phyloP scores from a whole-genome alignment of 1,140 invertebrate species.

The Steinernema khuongi region DNA sequence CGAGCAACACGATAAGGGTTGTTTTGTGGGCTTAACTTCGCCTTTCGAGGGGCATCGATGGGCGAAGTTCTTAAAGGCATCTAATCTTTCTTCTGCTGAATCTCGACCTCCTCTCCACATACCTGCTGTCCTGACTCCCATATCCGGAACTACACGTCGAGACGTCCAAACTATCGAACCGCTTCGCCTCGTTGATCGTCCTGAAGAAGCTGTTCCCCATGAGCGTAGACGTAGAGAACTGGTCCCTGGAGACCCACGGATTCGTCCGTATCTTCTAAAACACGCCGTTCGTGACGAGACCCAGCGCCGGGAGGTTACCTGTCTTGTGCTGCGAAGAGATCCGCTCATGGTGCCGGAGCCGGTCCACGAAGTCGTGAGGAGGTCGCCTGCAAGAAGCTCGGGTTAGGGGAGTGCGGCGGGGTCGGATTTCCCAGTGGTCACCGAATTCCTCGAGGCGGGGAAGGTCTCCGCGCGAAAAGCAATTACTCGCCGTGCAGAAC shows the following conservation, averaged over 20 bases:
- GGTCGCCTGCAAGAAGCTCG: slow-evolving; percentile 13
- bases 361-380: background rate
- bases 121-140: slow-evolving; percentile 38
- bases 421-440: slow-evolving; percentile 5
- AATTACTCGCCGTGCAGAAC: background rate
- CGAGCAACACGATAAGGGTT: no score
- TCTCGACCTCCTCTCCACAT: background rate
- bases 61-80: no score
- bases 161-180: slow-evolving; percentile 33
- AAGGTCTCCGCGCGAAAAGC: background rate
- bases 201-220: slow-evolving; percentile 4
- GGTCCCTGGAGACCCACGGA: slow-evolving; percentile 26
- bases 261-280: slow-evolving; percentile 32
- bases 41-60: no score
- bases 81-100: background rate
- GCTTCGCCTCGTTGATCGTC: background rate
- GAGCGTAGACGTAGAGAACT: background rate
- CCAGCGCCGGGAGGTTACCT: background rate
- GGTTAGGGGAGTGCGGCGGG: background rate
- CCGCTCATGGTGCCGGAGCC: background rate
- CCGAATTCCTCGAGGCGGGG: background rate
- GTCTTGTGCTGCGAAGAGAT: slow-evolving; percentile 20
- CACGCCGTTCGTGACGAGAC: background rate
- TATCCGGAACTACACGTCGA: slow-evolving; percentile 37
- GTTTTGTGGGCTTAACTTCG: no score